phyloP scores from a whole-genome alignment of 2,888 invertebrate genomes.

The Labia minor region DNA sequence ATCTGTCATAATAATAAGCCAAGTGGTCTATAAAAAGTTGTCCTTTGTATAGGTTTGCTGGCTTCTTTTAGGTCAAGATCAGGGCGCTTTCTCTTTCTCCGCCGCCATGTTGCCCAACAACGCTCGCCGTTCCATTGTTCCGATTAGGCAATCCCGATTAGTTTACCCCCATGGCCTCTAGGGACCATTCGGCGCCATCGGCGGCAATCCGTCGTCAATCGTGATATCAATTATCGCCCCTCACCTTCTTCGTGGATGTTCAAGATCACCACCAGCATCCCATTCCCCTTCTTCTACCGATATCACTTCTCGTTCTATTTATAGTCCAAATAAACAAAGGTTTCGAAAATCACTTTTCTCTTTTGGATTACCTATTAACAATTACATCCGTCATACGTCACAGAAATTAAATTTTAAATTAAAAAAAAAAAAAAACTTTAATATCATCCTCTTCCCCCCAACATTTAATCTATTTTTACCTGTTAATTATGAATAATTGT shows the following conservation, averaged over 20 bases:
- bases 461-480: no score
- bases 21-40: background rate
- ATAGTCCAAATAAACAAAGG: background rate
- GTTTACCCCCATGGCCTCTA: background rate
- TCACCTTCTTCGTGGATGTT: background rate
- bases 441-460: no score
- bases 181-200: background rate
- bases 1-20: conserved; percentile 5
- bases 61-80: background rate
- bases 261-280: background rate
- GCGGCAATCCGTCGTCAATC: background rate
- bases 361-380: background rate
- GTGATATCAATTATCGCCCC: background rate
- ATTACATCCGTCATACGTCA: no score
- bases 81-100: conserved; percentile 3
- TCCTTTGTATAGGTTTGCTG: background rate
- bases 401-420: no score
- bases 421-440: no score
- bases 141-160: background rate
- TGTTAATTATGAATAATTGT: no score
- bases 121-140: background rate
- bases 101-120: background rate
- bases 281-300: no score
- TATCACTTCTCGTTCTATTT: background rate
- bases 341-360: conserved; percentile 5